Base-by-base conservation (phyloP, 2,888 invertebrate genomes). In the Leptinotarsa haldemani region DNA sequence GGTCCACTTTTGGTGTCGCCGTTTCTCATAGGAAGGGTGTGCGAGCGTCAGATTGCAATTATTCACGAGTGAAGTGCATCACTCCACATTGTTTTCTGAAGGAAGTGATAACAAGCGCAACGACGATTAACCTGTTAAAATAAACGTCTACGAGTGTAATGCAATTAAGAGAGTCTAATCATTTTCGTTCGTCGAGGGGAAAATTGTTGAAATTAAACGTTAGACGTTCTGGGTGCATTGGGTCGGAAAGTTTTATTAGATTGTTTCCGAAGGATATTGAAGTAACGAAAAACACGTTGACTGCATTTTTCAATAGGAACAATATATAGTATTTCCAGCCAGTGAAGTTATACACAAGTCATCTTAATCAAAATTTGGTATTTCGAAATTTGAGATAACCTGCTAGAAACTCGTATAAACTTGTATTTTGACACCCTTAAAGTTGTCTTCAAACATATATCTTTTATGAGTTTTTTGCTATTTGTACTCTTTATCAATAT, bases 61-160 rank as follows among this genome's bases (percentile, higher is more conserved):
- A 75, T 70, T 73, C 63, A 71, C 68, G 75, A 77, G 70, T 75
- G 52, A 69, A 75, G 68, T 71, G 71, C 58, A 68, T 69, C 74
- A 70, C 66, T 75, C 73, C 71, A 65, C 64, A 75, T 78, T 78
- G 77, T 75, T 76, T 71, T 75, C 52, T 69, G 71, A 71, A 73
- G 74, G 74, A 71, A 76, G 65, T 74, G 72, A 74, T 77, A 75
- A 77, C 74, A 66, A 71, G 64, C 70, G 69, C 77, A 69, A 75
- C 74, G 53, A 70, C 77, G 74, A 78, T 77, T 77, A 78, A 77
- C 76, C 70, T 76, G 77, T 77, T 77, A 72, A 74, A 74, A 72
- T 77, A 77, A 74, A 74, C 58, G 75, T 74, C 74, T 76, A 70
- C 71, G 50, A 74, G 71, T 67, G 74, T 77, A 78, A 77, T 70